Conservation (phyloP, 2,113 vertebrate genomes). For the Trematocara unimaculatum region DNA sequence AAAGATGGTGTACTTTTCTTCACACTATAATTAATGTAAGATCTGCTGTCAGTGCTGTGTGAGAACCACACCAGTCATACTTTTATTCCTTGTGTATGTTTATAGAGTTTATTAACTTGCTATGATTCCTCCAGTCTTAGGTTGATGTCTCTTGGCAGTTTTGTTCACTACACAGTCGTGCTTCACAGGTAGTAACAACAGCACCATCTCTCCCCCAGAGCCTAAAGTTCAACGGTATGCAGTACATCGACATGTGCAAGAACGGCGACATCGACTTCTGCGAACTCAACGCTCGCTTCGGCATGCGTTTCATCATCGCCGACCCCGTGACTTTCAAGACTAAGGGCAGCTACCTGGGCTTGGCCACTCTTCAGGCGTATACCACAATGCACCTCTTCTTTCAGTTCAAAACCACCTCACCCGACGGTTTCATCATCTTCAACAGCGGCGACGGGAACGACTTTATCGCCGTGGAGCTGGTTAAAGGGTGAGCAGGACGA, state of each 20-base stretch:
- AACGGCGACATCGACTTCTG: constrained; percentile 97
- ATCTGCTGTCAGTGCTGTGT: neutral
- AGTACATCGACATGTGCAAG: constrained; percentile 98
- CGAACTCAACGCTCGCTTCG: constrained; percentile 93
- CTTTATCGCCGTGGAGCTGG: constrained; percentile 94
- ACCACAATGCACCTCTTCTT: constrained; percentile 99
- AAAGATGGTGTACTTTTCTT: neutral
- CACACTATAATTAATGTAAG: neutral
- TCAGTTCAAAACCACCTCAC: constrained; percentile 95
- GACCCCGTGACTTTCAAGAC: constrained; percentile 95
- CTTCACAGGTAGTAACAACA: neutral
- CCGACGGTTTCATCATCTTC: constrained; percentile 94
- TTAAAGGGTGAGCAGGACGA: constrained; percentile 84
- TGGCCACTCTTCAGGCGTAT: constrained; percentile 94
- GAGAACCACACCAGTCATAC: neutral
- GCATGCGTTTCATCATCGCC: constrained; percentile 91
- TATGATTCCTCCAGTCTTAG: neutral
- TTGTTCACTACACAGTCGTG: neutral
- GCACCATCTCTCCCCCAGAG: constrained; percentile 64
- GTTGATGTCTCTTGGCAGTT: neutral
- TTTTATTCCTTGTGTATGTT: neutral
- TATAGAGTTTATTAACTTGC: accelerated
- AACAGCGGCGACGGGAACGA: constrained; percentile 83
- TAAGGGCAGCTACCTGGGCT: constrained; percentile 92
- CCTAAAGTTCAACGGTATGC: constrained; percentile 92